A percentile compares a stretch with the other conserved stretches of the same genome.
phyloP scores from a whole-genome alignment of 2,113 vertebrate genomes.

The Malurus melanocephalus region DNA sequence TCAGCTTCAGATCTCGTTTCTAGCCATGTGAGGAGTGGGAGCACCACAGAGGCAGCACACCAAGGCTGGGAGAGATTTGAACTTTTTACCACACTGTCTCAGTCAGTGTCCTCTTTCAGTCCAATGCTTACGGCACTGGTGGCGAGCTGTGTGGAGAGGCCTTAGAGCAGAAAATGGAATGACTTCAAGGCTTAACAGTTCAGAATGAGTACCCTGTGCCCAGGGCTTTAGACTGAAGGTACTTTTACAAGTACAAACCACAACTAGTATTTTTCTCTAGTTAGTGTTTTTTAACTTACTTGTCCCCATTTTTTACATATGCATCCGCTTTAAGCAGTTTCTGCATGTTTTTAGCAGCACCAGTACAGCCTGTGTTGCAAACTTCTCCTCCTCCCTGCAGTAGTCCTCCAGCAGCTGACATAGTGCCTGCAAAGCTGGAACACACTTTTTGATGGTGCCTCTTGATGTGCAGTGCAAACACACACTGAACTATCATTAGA shows the following conservation, averaged over 20 bases:
- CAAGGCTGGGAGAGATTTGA: not conserved
- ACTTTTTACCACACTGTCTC: not conserved
- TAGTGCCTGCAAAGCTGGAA: not conserved
- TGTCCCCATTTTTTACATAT: not conserved
- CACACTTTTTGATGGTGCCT: not conserved
- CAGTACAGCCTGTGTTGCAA: not conserved
- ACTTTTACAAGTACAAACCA: not conserved
- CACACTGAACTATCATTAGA: not conserved
- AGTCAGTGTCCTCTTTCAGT: conserved; percentile 1
- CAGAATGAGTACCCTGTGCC: not conserved
- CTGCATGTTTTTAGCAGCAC: not conserved
- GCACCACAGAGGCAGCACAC: not conserved
- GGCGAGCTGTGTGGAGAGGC: not conserved
- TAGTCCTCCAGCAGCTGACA: not conserved
- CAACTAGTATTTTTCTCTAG: not conserved
- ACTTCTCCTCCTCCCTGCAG: not conserved
- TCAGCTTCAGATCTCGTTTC: conserved; percentile 33
- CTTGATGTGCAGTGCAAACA: conserved; percentile 1
- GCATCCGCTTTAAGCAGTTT: not conserved
- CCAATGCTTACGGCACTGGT: not conserved
- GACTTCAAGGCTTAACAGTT: conserved; percentile 14
- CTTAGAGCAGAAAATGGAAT: not conserved
- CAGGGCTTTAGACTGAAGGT: not conserved
- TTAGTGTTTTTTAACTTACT: not conserved
- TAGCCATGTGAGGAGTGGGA: not conserved